These are phyloP conservation scores for Dolichotis patagonum DNA, from an alignment of 2,113 vertebrate species.

Conservation along the genomic window DNA sequence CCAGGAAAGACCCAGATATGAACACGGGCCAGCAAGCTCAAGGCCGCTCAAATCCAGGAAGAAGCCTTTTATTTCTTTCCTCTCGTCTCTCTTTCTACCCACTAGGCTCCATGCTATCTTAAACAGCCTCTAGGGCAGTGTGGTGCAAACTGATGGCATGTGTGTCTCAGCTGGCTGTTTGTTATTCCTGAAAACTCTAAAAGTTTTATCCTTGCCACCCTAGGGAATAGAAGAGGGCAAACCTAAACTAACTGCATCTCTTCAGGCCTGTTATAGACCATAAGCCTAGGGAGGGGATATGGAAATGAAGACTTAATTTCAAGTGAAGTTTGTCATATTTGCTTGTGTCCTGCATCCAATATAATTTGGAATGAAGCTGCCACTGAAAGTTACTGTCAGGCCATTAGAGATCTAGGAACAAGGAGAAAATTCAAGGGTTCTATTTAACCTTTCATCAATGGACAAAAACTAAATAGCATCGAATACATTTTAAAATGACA, in stretches of 20 bases:
- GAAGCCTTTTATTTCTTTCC: not conserved
- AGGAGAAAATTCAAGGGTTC: constrained; percentile 10
- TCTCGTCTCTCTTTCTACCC: not conserved
- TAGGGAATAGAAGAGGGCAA: not conserved
- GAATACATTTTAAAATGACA: not conserved
- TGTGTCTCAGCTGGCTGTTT: not conserved
- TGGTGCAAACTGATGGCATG: not conserved
- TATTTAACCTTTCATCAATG: constrained; percentile 6
- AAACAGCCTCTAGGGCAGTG: not conserved
- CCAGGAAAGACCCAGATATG: not conserved
- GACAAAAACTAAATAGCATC: not conserved
- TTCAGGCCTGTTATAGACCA: not conserved
- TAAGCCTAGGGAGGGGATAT: not conserved
- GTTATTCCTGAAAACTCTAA: not conserved
- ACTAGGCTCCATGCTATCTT: not conserved
- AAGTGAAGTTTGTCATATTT: not conserved
- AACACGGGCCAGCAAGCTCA: not conserved
- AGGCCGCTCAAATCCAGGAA: not conserved
- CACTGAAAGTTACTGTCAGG: not conserved
- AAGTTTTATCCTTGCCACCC: not conserved
- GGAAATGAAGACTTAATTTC: not conserved
- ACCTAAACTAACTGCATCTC: not conserved
- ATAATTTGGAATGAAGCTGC: constrained; percentile 11
- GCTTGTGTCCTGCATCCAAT: not conserved
- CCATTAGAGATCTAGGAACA: not conserved